Base-by-base conservation (phyloP, 2,797 vertebrate genomes). In the Eulemur coronatus region DNA sequence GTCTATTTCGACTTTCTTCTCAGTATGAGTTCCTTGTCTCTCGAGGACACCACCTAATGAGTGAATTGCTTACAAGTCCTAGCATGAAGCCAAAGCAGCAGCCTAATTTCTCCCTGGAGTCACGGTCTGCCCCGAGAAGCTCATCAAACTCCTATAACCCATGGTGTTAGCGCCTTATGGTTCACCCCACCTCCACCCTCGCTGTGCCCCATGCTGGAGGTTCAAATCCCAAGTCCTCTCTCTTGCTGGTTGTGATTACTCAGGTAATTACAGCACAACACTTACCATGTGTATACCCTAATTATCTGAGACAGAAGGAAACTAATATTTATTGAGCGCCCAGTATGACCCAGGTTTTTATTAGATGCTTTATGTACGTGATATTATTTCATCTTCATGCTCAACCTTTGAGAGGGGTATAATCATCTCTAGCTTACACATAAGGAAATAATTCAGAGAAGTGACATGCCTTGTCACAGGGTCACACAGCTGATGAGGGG, bases 401-500 rank as follows among this genome's bases (percentile, higher is more conserved):
- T 17, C 4, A 38, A 22, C 28, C 72, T 95, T 72, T 80, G 91
- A 41, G 28, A 91, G 15, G 9, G 9, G 17, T 73, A 24, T 67
- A 48, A 78, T 72, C 59, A 61, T 75, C 50, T 75, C 38, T 50
- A 67, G n/a, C 46, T 89, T 93, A 79, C 17, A 82, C 22, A 28
- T 50, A 92, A 96, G 52, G 78, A 81, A 94, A 84, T 78, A 90
- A 92, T n/a, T 95, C 38, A 30, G 17, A 82, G 89, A 88, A 88
- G 33, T 26, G 46, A 24, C 2, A 0, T 52, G 38, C 18, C 20
- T 15, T 75, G 46, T 84, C 57, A 92, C 63, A 92, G 50, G 55
- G 87, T 78, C 72, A 63, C 30, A 26, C 5, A 43, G 35, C 41
- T 61, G 75, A 90, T 18, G 50, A 80, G 65, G 69, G 46, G 41